Base-by-base conservation (phyloP, 2,113 vertebrate genomes). In the Erythrolamprus reginae region DNA sequence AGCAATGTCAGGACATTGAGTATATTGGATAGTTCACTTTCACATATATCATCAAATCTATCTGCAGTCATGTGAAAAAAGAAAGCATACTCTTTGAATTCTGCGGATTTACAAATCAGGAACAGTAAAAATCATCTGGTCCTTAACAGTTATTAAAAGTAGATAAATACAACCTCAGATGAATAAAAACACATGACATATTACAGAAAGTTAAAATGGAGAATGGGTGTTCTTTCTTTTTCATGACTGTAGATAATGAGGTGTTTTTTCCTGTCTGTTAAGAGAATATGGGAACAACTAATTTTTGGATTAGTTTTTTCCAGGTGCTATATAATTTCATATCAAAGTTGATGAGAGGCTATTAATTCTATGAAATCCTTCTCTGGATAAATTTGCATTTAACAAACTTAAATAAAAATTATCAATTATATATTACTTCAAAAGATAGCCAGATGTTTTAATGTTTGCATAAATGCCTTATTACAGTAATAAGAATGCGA, bases 171-270 rank as follows among this genome's bases (percentile, higher is more conserved):
- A 33, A 33, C 61, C 28, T 65, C 28, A 33, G 28, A 65, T 65
- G 28, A 65, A n/a, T 4, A 61, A 61, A 4, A n/a, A 65, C 28
- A 65, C 28, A 65, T n/a, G 58, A 65, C 28, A 65, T 65, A 65
- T n/a, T 65, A n/a, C 28, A 65, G 61, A 65, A 65, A 65, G 13
- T 13, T 13, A 65, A 65, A 65, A 33, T 65, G 61, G 28, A 65
- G 28, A 65, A 65, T 65, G 13, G 61, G 13, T 17, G 12, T 33
- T n/a, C 28, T 65, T 65, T 33, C 13, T 65, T 65, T 65, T 65
- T 33, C 61, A 33, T 33, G 28, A 13, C 28, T 65, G 61, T 94
- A 91, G 84, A 93, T 95, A 95, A 95, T 90, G 86, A 94, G 86
- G 94, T 93, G 96, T 58, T 90, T 92, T 50, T 82, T 48, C 45